These are phyloP conservation scores for Cepaea hortensis DNA, from an alignment of 2,888 invertebrate species.

Conservation along the genomic window DNA sequence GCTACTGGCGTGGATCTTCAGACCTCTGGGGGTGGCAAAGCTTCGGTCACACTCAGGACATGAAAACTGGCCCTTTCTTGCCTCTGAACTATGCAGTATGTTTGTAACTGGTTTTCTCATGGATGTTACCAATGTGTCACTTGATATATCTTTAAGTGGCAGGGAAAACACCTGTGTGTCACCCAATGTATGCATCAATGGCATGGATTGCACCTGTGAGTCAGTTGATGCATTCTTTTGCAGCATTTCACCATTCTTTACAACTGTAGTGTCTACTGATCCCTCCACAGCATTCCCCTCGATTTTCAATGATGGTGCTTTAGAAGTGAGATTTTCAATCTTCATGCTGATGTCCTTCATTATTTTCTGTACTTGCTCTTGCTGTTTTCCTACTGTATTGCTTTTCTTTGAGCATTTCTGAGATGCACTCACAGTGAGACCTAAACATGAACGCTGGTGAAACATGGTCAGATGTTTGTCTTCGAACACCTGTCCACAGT, in stretches of 20 bases:
- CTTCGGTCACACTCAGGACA: slow-evolving; percentile 42
- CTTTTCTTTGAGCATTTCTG: background rate
- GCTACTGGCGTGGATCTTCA: slow-evolving; percentile 46
- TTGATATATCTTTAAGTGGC: background rate
- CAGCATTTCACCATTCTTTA: background rate
- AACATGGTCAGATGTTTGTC: slow-evolving; percentile 39
- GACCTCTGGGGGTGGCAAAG: slow-evolving; percentile 37
- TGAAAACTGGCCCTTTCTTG: slow-evolving; percentile 4
- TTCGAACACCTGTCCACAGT: slow-evolving; percentile 33
- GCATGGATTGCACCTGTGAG: background rate
- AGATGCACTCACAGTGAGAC: background rate
- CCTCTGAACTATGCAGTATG: slow-evolving; percentile 11
- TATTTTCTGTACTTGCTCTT: slow-evolving; percentile 33
- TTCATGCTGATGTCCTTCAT: slow-evolving; percentile 31
- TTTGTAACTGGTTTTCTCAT: background rate
- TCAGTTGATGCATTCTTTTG: background rate
- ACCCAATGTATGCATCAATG: background rate
- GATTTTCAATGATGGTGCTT: background rate
- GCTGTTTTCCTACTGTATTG: slow-evolving; percentile 26
- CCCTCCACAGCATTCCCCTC: background rate
- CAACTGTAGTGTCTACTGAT: background rate
- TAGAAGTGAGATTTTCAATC: slow-evolving; percentile 29
- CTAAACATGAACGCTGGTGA: slow-evolving; percentile 45
- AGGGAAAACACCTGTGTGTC: no score
- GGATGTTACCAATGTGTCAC: background rate